Base-by-base conservation (phyloP, 2,113 vertebrate genomes). In the Podarcis raffonei region DNA sequence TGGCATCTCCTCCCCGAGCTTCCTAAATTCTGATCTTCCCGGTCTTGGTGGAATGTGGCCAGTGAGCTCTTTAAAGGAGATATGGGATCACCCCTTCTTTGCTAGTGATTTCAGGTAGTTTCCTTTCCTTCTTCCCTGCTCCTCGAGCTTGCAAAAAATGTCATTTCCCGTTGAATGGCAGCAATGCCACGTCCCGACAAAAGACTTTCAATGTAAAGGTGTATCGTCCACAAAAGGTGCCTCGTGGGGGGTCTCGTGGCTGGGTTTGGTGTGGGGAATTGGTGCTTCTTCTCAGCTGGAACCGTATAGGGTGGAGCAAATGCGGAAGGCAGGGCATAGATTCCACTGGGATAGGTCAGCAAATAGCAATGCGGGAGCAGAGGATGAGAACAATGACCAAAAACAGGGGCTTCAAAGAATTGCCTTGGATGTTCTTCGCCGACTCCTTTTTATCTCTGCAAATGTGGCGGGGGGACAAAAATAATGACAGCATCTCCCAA, bases 261-360 rank as follows among this genome's bases (percentile, higher is more conserved):
- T 39, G 0, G 22, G 4, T 62, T 87, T 0, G 1, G 68, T 69
- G 8, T 3, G 16, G 81, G 65, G 78, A 12, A 84, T 91, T 87
- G 88, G 72, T 74, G 89, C 91, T 89, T 92, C 94, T 93, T 96
- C 94, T 90, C 92, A 85, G 95, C 93, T 93, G 92, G 88, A 95
- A 87, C 22, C 69, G 68, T 37, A 86, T 9, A 69, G 68, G 77
- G 76, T 82, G 85, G 89, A 88, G 87, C 27, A 23, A 84, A 8
- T 57, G 39, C 8, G 20, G 74, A 87, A 81, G 80, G 87, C 82
- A 91, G 42, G 72, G 84, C 83, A 92, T 75, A 91, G 81, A 65
- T 92, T 95, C 95, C 92, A 91, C 89, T 76, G 93, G 84, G 88
- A 87, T 95, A 96, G 93, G 95, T 96, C 95, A 96, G 91, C 48